Base-by-base conservation (phyloP, 2,888 invertebrate genomes). In the Actias luna region DNA sequence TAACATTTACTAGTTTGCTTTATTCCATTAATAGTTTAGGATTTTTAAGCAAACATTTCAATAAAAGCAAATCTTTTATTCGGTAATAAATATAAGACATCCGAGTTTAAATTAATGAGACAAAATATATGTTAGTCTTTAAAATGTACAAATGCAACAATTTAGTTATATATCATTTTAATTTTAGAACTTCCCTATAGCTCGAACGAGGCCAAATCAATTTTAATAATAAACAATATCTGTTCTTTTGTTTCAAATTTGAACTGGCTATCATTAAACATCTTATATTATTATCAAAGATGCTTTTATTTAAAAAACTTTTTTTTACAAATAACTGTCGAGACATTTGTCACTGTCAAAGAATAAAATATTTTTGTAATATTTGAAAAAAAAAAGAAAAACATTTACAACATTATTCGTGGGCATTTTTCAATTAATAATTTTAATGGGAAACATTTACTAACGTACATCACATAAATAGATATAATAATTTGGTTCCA, bases 401-500 rank as follows among this genome's bases (percentile, higher is more conserved):
- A 33, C n/a, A n/a, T n/a, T n/a, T n/a, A 33, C 33, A 33, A 33
- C 33, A n/a, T 33, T 33, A 33, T n/a, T 52, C n/a, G 18, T 39
- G n/a, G 29, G 29, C 55, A 25, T 29, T 59, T 29, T 33, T 25
- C 52, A 55, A 22, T 50, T 12, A 12, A 12, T 46, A 46, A 22
- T 22, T 7, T 46, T 46, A 46, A 22, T 22, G 14, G 2, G 10
- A 50, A 50, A 50, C 46, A 25, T 50, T 55, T n/a, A 55, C 29
- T 55, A 29, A 29, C 4, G 16, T 55, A 50, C 46, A 50, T 25
- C 46, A 50, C 46, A 50, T 50, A 25, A 50, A 25, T 25, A 50
- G 46, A 25, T 69, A 68, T 64, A 68, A 66, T 72, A 76, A 69
- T 71, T 82, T 80, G 81, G 81, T 82, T 82, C 80, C 78, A 65